Conservation (phyloP, 2,113 vertebrate species). For the Misgurnus anguillicaudatus region DNA sequence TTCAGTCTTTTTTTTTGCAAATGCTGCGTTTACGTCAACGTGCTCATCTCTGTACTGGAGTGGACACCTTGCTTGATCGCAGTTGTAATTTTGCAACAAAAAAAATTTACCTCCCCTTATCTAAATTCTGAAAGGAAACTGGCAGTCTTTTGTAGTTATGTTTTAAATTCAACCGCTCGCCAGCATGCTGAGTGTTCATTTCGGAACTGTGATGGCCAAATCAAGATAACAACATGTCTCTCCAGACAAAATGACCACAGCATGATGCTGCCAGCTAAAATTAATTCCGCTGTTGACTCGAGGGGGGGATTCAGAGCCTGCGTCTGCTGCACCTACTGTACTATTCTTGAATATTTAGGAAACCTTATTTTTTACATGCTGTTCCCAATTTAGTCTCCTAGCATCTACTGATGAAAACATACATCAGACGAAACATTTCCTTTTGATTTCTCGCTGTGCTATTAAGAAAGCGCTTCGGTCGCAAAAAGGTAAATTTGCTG, state of each 20-base stretch:
- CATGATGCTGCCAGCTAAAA: slow-evolving; percentile 79
- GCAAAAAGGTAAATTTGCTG: slow-evolving; percentile 35
- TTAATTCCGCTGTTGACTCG: slow-evolving; percentile 79
- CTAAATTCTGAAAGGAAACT: slow-evolving; percentile 62
- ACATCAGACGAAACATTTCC: slow-evolving; percentile 58
- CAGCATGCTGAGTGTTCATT: slow-evolving; percentile 73
- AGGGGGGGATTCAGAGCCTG: slow-evolving; percentile 62
- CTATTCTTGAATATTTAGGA: slow-evolving; percentile 67
- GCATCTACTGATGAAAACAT: slow-evolving; percentile 63
- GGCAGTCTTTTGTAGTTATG: slow-evolving; percentile 61
- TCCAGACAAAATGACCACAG: slow-evolving; percentile 81
- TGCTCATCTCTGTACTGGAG: slow-evolving; percentile 2
- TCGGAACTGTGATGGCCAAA: slow-evolving; percentile 75
- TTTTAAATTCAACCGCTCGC: slow-evolving; percentile 69
- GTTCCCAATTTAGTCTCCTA: slow-evolving; percentile 61
- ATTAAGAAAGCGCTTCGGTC: slow-evolving; percentile 25
- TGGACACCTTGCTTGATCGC: slow-evolving; percentile 44
- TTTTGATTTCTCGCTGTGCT: slow-evolving; percentile 18
- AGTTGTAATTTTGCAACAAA: slow-evolving; percentile 46
- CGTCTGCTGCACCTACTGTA: slow-evolving; percentile 50
- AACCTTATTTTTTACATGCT: slow-evolving; percentile 62
- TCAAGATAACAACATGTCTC: slow-evolving; percentile 82
- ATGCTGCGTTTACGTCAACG: slow-evolving; percentile 12
- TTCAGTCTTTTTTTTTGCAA: slow-evolving; percentile 1
- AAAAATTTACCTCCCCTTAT: slow-evolving; percentile 46